These are phyloP conservation scores for Drosophila baimaii DNA, from an alignment of 1,140 invertebrate genomes.

Conservation along the genomic window DNA sequence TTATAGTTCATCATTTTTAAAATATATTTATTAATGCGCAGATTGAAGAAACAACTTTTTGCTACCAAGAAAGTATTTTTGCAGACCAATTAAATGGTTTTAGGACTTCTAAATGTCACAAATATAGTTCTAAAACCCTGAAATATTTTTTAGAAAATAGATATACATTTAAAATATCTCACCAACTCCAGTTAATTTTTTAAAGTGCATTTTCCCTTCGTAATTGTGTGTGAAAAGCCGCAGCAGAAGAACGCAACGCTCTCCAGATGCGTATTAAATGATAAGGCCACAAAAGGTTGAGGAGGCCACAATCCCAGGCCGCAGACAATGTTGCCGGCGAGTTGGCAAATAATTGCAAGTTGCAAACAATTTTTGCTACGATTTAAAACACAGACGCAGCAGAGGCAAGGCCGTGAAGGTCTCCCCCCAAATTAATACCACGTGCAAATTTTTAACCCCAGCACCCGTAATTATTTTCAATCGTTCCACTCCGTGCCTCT, in stretches of 20 bases:
- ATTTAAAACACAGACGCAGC: constrained; percentile 62
- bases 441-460: constrained; percentile 71
- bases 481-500: constrained; percentile 4
- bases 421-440: constrained; percentile 67
- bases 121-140: background rate
- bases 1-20: no score
- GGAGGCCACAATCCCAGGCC: constrained; percentile 45
- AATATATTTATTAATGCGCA: no score
- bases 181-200: background rate
- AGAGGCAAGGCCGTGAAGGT: constrained; percentile 10
- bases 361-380: constrained; percentile 69
- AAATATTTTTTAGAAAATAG: background rate
- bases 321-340: constrained; percentile 47
- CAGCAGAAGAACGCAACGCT: constrained; percentile 32
- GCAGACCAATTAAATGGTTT: background rate
- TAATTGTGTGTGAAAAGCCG: constrained; percentile 67
- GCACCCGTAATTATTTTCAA: constrained; percentile 76
- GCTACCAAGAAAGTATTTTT: no score
- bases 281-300: constrained; percentile 60
- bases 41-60: no score
- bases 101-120: background rate
- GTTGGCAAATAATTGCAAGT: constrained; percentile 66
- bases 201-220: background rate
- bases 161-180: no score
- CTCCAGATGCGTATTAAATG: constrained; percentile 77